Evolutionary conservation across 2,113 vertebrate species (phyloP), one percentile per base, ranked within the genome.

Genomic region (Crypturellus undulatus): DNA sequence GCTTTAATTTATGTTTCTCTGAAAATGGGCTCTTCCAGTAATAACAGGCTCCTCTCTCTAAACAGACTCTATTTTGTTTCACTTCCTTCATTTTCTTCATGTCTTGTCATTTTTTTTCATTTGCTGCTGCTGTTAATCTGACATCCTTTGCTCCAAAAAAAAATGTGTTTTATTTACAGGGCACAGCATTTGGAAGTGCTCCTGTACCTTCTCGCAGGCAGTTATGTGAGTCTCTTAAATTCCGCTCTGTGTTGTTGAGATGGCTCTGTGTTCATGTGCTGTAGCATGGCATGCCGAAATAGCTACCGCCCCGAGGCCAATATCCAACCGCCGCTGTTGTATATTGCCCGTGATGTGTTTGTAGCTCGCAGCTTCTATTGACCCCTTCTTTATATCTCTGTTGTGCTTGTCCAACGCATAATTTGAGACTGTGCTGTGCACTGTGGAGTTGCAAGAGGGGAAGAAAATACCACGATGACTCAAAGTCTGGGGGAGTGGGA

Each of bases 161-260:
- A 97, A 96, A 96, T 98, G 94, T 98, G 97, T 98, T 98, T 98
- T 98, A 96, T 98, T 98, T 98, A 93, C 98, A 98, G 98, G 98
- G 97, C 98, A 98, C 97, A 95, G 96, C 98, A 97, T 98, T 97
- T 97, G 98, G 98, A 98, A 98, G 97, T 97, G 97, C 97, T 98
- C 97, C 98, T 97, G 97, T 97, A 96, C 96, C 98, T 97, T 98
- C 98, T 97, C 98, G 97, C 98, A 98, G 98, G 93, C 98, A 97
- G 95, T 97, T 98, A 98, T 98, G 98, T 98, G 98, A 98, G 98
- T 98, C 96, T 97, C 97, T 97, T 93, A 69, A 96, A 97, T 98
- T 97, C 96, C 92, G 86, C 97, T 98, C 96, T 98, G 97, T 98
- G 97, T 98, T 97, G 97, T 98, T 97, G 96, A 97, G 96, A 97